Conservation (phyloP, 2,888 invertebrate genomes). For the Teleiodes luculella region DNA sequence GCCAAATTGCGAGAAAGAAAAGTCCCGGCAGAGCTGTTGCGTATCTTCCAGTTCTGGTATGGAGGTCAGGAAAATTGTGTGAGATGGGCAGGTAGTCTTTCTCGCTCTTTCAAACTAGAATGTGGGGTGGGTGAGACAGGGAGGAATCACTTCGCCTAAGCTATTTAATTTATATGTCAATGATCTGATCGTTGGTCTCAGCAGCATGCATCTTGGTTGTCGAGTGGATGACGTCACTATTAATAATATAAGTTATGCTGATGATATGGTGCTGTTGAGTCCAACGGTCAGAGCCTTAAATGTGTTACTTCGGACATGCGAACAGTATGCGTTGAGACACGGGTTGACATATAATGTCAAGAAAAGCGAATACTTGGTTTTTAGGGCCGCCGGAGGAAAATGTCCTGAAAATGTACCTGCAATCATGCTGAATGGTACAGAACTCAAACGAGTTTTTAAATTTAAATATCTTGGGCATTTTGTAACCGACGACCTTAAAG, state of each 20-base stretch:
- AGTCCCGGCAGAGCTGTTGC: slow-evolving; percentile 6
- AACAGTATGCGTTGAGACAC: neutral
- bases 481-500: slow-evolving; percentile 1
- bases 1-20: slow-evolving; percentile 11
- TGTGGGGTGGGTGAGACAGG: too few species aligned
- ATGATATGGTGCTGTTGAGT: too few species aligned
- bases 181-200: too few species aligned
- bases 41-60: slow-evolving; percentile 15
- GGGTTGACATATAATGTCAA: too few species aligned
- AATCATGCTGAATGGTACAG: neutral
- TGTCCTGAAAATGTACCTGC: neutral
- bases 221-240: neutral
- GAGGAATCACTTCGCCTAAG: too few species aligned
- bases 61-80: slow-evolving; percentile 10
- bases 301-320: neutral
- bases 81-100: slow-evolving; percentile 9
- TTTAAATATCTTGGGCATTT: neutral
- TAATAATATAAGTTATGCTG: neutral
- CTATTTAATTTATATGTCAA: too few species aligned
- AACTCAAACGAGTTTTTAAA: neutral
- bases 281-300: neutral
- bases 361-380: neutral
- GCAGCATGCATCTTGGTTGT: too few species aligned
- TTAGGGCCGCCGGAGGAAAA: neutral
- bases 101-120: too few species aligned